phyloP scores from a whole-genome alignment of 37 sponge, comb jelly and placozoan genomes.

The Dysidea cf. avara region DNA sequence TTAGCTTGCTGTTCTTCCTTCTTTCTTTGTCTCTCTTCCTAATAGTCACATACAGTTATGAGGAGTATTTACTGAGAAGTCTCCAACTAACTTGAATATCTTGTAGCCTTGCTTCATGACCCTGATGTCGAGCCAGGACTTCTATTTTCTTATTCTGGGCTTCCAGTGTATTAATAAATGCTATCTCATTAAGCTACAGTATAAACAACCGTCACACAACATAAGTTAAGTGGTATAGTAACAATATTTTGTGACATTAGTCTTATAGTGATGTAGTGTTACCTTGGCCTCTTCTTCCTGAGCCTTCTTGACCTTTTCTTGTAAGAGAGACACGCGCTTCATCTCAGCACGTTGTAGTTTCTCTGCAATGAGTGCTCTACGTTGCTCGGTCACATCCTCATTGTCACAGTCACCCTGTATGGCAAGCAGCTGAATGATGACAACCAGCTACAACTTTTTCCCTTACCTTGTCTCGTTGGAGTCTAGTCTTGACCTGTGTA shows the following conservation, averaged over 20 bases:
- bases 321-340: slow-evolving; percentile 58
- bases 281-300: slow-evolving; percentile 90
- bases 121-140: slow-evolving; percentile 71
- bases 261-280: not conserved
- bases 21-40: slow-evolving; percentile 78
- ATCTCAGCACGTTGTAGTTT: slow-evolving; percentile 74
- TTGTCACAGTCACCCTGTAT: slow-evolving; percentile 47
- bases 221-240: too few species aligned
- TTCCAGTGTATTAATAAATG: slow-evolving; percentile 90
- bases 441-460: too few species aligned
- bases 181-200: slow-evolving; percentile 95
- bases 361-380: slow-evolving; percentile 57
- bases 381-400: slow-evolving; percentile 38
- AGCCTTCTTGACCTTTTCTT: slow-evolving; percentile 78
- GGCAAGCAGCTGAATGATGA: not conserved
- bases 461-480: too few species aligned
- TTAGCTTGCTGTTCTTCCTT: slow-evolving; percentile 84
- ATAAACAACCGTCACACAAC: too few species aligned
- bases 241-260: not conserved
- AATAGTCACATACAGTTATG: not conserved
- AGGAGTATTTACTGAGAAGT: too few species aligned
- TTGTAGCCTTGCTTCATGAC: slow-evolving; percentile 68
- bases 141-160: slow-evolving; percentile 95
- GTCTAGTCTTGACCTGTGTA: too few species aligned
- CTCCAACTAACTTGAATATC: slow-evolving; percentile 32